Evolutionary conservation across 2,113 vertebrate species (phyloP), one percentile per base, ranked within the genome.

Genomic region (Limanda limanda): DNA sequence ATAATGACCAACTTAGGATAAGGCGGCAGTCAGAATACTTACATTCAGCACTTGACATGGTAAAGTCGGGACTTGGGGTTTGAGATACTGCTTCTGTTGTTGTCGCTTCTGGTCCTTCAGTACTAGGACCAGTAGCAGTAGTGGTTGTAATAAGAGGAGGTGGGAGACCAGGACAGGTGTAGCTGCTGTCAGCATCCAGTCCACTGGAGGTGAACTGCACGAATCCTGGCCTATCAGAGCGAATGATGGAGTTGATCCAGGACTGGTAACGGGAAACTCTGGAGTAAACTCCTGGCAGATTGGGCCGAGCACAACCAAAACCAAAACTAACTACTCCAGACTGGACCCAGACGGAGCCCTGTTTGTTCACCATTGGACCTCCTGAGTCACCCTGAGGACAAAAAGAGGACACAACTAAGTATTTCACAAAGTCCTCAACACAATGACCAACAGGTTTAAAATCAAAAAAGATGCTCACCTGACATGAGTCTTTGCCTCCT

Each of bases 331-430:
- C n/a, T n/a, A n/a, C n/a, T n/a, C n/a, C n/a, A n/a, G n/a, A n/a
- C n/a, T n/a, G n/a, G n/a, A n/a, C n/a, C n/a, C n/a, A n/a, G n/a
- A 54, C 25, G 1, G 64, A 35, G 18, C 64, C 64, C 27, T 67
- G 64, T 67, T 67, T 67, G 64, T 47, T 67, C 25, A 67, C 64
- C 64, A 67, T 67, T 21, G 64, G 64, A 35, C 64, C 64, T 52
- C 48, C 64, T 13, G 64, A 67, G 64, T 67, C 64, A 3, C 64
- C 64, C 64, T 54, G 64, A 31, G 11, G 25, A 54, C 5, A 27
- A n/a, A n/a, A 18, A 18, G 25, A 52, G 24, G 18, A 45, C 25
- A 21, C 25, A 4, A 10, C 17, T 67, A 1, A 67, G 47, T 6
- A 7, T 9, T 12, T 42, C 17, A 48, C 25, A 23, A 54, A 15